Percentiles rank a stretch among this genome's conserved stretches.
These are phyloP conservation scores for Cynocephalus volans DNA, from an alignment of 2,113 vertebrate genomes.

Conservation along the genomic window DNA sequence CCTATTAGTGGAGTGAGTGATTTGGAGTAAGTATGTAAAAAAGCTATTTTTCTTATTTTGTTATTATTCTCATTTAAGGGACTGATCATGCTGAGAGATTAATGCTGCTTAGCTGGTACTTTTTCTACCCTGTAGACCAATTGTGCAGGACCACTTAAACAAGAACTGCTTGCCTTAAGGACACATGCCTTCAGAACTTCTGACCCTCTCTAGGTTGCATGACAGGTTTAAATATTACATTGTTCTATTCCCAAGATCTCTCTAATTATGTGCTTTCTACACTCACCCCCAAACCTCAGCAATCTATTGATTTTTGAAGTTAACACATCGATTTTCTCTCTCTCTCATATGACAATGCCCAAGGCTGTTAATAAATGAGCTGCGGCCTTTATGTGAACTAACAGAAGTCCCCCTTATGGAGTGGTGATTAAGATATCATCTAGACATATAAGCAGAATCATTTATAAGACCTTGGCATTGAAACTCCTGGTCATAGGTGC, in stretches of 20 bases:
- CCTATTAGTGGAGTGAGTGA: neutral
- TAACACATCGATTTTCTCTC: slow-evolving; percentile 61
- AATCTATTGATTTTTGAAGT: slow-evolving; percentile 56
- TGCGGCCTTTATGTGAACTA: slow-evolving; percentile 47
- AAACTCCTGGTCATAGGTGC: neutral
- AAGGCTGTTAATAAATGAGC: slow-evolving; percentile 67
- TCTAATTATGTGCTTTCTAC: slow-evolving; percentile 25
- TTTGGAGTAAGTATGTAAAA: neutral
- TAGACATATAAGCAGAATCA: neutral
- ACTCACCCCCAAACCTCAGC: neutral
- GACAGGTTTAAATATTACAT: slow-evolving; percentile 14
- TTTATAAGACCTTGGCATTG: neutral
- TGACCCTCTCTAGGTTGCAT: neutral
- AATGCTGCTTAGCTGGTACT: neutral
- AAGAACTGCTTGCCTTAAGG: neutral
- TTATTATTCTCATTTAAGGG: neutral
- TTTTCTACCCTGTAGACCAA: neutral
- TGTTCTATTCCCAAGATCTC: neutral
- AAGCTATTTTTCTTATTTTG: rapidly evolving
- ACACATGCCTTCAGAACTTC: neutral
- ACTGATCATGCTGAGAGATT: neutral
- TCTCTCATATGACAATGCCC: slow-evolving; percentile 38
- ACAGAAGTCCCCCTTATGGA: neutral
- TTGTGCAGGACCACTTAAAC: neutral
- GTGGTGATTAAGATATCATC: neutral